Evolutionary conservation across 2,113 vertebrate species (phyloP), one percentile per base, ranked within the genome.

Genomic region (Hydropotes inermis): DNA sequence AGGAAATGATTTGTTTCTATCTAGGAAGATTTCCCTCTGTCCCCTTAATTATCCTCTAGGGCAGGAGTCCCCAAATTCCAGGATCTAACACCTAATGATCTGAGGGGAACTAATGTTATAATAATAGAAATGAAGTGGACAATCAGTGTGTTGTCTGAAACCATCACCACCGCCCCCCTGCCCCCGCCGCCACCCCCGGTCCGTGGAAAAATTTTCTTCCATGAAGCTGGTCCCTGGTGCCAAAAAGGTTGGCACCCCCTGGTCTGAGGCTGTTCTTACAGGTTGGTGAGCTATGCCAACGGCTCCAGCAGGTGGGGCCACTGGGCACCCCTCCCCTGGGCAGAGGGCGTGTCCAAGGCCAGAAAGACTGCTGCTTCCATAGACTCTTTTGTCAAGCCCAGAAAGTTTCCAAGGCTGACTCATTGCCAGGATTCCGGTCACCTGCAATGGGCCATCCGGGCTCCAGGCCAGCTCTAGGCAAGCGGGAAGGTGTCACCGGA

Each of bases 1-100:
- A 98, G 95, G 43, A 97, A 95, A 94, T 91, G 17, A 87, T 50
- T 94, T 97, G 14, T 97, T 92, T 98, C 94, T 97, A 96, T 94
- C 79, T 60, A 91, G 91, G 89, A 97, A 89, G 89, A 85, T 50
- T 91, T 98, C 58, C 89, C 39, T 3, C 12, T 89, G 28, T n/a
- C 36, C 2, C 81, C 52, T 16, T 6, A 89, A 52, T 92, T 67
- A 9, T 30, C 54, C 4, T 60, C 96, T 87, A 52, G 55, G 55
- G 43, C 36, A 76, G 36, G 70, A 76, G 36, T 76, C 36, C 36
- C 36, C 23, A 76, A 27, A 39, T 43, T 27, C 36, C 23, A 76
- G 36, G 36, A 43, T 76, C 70, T 43, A 76, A 76, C 0, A 1
- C 70, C 70, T 76, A 43, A 43, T 43, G 70, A 39, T 76, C 70